Evolutionary conservation across 2,888 invertebrate species (phyloP), one percentile per base, ranked within the genome.

Genomic region (Meandrusa payeni): DNA sequence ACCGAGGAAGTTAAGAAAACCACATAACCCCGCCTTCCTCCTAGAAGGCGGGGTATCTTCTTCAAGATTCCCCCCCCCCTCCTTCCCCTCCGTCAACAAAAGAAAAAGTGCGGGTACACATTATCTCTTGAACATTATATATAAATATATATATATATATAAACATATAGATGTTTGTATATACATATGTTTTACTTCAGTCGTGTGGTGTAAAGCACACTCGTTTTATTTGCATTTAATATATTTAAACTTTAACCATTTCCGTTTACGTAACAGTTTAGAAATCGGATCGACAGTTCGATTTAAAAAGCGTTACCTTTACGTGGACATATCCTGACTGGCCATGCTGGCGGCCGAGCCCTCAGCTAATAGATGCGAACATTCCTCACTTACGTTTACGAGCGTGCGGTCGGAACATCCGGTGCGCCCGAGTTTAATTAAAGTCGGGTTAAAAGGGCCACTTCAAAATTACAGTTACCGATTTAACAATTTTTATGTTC

Each of bases 361-460:
- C 26, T 38, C n/a, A 9, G 7, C 38, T 27, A 28, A 33, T 38
- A 39, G 17, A 44, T 28, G 33, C 22, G 33, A 33, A 33, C 27
- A 33, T 39, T 38, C 38, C 41, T 23, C 6, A 17, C 17, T 32
- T 19, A 38, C 24, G 10, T 51, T 51, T 55, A 50, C 28, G 46
- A 51, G 39, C 23, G 20, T 41, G 46, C 46, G 46, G 46, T 48
- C 22, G 22, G 43, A 26, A 42, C 43, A 47, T 55, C 48, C 53
- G 47, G 50, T 47, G 20, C 5, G 6, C 10, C n/a, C 38, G 22
- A 37, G 2, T 15, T 39, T 44, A 39, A 44, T 44, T 39, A 23
- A 33, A 10, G 11, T 22, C 17, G n/a, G 20, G 9, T 38, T 38
- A 43, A 44, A 44, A 39, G 11, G 27, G 15, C 19, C 27, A 27